A percentile compares a stretch with the other conserved stretches of the same genome.
phyloP scores from a whole-genome alignment of 2,113 vertebrate species.

The Desmodus rotundus region DNA sequence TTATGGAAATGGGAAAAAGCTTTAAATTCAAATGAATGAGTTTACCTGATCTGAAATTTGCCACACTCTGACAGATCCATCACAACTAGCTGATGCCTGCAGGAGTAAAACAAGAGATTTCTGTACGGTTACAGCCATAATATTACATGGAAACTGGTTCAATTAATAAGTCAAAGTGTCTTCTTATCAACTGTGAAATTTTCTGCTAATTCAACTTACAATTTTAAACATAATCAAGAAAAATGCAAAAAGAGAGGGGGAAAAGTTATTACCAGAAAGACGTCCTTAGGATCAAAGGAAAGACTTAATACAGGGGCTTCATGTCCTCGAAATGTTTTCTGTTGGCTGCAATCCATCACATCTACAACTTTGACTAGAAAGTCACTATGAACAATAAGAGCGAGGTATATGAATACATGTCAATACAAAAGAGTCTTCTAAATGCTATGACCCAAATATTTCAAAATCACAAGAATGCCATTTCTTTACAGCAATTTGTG shows the following conservation, averaged over 20 bases:
- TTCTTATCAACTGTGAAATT: constrained; percentile 8
- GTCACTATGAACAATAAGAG: constrained; percentile 83
- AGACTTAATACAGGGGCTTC: constrained; percentile 94
- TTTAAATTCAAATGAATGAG: constrained; percentile 31
- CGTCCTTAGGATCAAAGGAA: constrained; percentile 91
- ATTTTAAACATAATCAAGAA: constrained; percentile 15
- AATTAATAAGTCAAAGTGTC: not conserved
- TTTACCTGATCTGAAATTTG: constrained; percentile 91
- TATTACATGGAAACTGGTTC: not conserved
- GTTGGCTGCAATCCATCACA: constrained; percentile 92
- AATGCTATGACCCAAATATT: constrained; percentile 23
- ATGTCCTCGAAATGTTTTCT: constrained; percentile 94
- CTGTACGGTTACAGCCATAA: not conserved
- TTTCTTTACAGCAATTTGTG: constrained; percentile 28
- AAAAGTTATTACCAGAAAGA: constrained; percentile 88
- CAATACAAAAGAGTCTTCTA: constrained; percentile 21
- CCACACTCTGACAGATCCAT: constrained; percentile 94
- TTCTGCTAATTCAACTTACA: not conserved
- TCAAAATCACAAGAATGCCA: not conserved
- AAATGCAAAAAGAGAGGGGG: not conserved
- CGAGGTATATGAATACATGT: not conserved
- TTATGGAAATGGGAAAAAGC: not conserved
- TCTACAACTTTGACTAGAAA: constrained; percentile 96
- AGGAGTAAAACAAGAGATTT: constrained; percentile 10
- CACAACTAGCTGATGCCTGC: constrained; percentile 94